A percentile compares a stretch with the other conserved stretches of the same genome.
phyloP scores from a whole-genome alignment of 2,888 invertebrate species.

The Meteorus colon region DNA sequence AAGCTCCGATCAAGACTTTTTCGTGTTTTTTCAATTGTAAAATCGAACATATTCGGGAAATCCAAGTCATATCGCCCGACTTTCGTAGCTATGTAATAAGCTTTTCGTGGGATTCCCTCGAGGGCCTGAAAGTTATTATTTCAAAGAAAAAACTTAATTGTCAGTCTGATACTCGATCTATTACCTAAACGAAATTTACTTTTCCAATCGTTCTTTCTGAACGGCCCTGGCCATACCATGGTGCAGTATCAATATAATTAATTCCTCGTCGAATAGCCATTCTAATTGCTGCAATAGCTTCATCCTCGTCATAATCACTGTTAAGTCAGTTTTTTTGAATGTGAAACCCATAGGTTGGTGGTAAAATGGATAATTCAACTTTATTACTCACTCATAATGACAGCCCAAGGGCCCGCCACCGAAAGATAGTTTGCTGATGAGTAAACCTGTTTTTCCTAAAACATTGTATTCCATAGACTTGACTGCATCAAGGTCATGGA shows the following conservation, averaged over 20 bases:
- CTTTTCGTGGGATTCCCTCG: conserved; percentile 83
- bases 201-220: conserved; percentile 89
- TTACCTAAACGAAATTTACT: conserved; percentile 71
- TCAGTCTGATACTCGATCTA: background rate
- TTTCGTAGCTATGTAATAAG: conserved; percentile 94
- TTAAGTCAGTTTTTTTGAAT: background rate
- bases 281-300: conserved; percentile 81
- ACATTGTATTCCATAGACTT: conserved; percentile 82
- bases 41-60: conserved; percentile 88
- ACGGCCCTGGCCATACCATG: conserved; percentile 92
- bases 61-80: conserved; percentile 87
- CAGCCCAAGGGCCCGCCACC: conserved; percentile 85
- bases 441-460: conserved; percentile 84
- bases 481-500: conserved; percentile 78
- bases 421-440: conserved; percentile 82
- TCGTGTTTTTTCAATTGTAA: conserved; percentile 83
- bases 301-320: conserved; percentile 80
- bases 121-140: conserved; percentile 77
- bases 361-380: conserved; percentile 11
- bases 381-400: conserved; percentile 80
- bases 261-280: conserved; percentile 85
- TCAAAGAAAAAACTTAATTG: background rate
- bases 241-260: conserved; percentile 94
- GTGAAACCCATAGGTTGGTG: background rate
- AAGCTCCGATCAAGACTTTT: conserved; percentile 86